Evolutionary conservation across 2,113 vertebrate species (phyloP).

Genomic region (Phyllostomus discolor): DNA sequence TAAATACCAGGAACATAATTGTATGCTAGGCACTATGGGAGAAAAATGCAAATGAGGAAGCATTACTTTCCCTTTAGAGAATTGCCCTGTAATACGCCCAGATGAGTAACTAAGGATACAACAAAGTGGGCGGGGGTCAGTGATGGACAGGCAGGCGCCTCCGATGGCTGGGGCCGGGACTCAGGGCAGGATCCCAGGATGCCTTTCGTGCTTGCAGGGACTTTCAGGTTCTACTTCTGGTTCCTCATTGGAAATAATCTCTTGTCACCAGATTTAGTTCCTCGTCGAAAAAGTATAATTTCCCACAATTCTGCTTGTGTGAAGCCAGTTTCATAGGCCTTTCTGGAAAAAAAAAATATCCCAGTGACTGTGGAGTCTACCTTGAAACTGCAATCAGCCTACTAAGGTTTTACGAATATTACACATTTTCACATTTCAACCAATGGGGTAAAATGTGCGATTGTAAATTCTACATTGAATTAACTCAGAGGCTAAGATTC

Average conservation of each 20-base stretch:
- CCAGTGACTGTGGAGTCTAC: neutral
- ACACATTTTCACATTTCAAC: neutral
- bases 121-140: neutral
- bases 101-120: neutral
- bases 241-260: neutral
- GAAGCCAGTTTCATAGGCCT: neutral
- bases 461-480: constrained; percentile 4
- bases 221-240: neutral
- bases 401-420: neutral
- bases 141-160: too few relatives aligned
- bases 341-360: neutral
- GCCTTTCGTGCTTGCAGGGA: neutral
- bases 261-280: neutral
- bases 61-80: neutral
- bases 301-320: neutral
- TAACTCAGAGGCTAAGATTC: neutral
- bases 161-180: neutral
- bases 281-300: neutral
- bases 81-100: neutral
- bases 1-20: neutral
- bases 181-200: neutral
- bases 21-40: neutral
- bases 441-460: neutral
- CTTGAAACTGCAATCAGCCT: neutral
- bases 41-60: neutral